phyloP scores from a whole-genome alignment of 2,113 vertebrate genomes.

The Ammospiza nelsoni region DNA sequence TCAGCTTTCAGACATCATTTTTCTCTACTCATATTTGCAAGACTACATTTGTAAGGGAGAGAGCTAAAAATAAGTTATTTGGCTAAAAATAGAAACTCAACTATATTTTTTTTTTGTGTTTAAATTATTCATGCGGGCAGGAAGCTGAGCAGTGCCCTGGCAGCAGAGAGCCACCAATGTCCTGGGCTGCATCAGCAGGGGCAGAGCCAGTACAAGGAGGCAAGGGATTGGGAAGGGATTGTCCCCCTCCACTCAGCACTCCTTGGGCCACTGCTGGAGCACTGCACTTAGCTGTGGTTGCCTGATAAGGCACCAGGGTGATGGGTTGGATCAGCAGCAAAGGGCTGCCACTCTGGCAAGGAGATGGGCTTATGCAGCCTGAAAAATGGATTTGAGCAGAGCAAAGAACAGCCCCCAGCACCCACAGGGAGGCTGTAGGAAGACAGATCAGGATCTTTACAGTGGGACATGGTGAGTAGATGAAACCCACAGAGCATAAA shows the following conservation, averaged over 20 bases:
- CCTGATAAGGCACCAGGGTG: background rate
- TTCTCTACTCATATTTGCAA: background rate
- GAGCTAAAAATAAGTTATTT: conserved; percentile 1
- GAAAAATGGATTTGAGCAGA: background rate
- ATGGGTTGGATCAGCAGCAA: background rate
- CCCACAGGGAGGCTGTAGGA: background rate
- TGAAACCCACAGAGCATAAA: background rate
- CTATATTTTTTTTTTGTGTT: background rate
- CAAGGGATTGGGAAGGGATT: background rate
- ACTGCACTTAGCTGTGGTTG: background rate
- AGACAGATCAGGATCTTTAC: background rate
- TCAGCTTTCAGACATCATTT: background rate
- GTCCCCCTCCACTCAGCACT: background rate
- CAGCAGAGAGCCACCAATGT: background rate
- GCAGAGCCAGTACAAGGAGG: background rate
- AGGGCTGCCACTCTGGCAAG: background rate
- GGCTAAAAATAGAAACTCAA: background rate
- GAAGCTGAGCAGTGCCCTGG: background rate
- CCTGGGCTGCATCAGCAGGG: background rate
- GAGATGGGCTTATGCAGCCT: background rate
- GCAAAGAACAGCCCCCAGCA: background rate
- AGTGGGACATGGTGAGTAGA: no score
- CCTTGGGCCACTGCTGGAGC: background rate
- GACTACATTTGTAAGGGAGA: background rate
- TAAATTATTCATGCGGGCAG: background rate